Base-by-base conservation (phyloP, 1,140 invertebrate genomes). In the Cyphomyrmex costatus region DNA sequence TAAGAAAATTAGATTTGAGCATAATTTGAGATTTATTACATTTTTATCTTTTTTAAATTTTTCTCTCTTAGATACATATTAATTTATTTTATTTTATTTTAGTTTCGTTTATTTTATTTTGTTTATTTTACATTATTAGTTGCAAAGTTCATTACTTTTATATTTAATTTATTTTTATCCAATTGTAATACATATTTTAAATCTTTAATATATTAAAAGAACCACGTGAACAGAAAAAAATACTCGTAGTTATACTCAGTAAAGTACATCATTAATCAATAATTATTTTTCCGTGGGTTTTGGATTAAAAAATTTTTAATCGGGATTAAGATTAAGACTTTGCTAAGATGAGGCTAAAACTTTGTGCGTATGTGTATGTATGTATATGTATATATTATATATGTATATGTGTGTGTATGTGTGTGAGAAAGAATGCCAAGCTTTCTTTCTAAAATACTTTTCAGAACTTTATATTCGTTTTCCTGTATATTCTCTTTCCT, bases 41-140 rank as follows among this genome's bases (percentile, higher is more conserved):
- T 3, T 74, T 74, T 74, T 74, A 33, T 30, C 5, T n/a, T n/a
- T n/a, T n/a, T n/a, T n/a, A 78, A 61, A 46, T 10, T 30, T 65
- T 21, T 7, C 7, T 7, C 7, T 30, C 21, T 61, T 77, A 0
- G 7, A 30, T 65, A 4, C 2, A 33, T n/a, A n/a, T n/a, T n/a
- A n/a, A n/a, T n/a, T n/a, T n/a, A n/a, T n/a, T n/a, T n/a, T n/a
- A n/a, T n/a, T n/a, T 30, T 24, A 56, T 73, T 27, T 30, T 12
- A 19, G 30, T 63, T 30, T 12, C 10, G 30, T 63, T 63, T n/a
- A 36, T 8, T 36, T 36, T 27, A 36, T 65, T n/a, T 30, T 61
- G 30, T 61, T 27, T 14, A 27, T 30, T 61, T 0, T 42, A 42
- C 36, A 10, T 42, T 42, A 42, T 42, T 42, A 61, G 24, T 60